These are phyloP conservation scores for Phrynocephalus versicolor DNA, from an alignment of 2,113 vertebrate species.

Conservation along the genomic window DNA sequence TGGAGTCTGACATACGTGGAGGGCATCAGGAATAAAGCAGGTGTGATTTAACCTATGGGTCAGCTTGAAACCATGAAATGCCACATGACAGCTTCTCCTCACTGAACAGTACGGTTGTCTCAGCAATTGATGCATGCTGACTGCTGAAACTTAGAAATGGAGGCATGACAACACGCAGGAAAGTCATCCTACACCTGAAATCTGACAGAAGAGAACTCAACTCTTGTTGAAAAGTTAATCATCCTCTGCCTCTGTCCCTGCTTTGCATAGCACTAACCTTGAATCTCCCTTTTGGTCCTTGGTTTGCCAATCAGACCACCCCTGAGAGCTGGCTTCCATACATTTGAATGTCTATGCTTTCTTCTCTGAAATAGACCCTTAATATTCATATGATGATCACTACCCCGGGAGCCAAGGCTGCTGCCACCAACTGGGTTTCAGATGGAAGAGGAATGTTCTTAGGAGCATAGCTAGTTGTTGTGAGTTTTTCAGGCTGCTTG, in stretches of 20 bases:
- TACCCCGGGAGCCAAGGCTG: background rate
- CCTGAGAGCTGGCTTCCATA: background rate
- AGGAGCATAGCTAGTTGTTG: too few species aligned
- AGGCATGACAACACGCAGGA: background rate
- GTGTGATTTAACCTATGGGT: too few species aligned
- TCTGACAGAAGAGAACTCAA: background rate
- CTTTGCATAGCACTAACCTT: background rate
- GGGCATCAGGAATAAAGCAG: too few species aligned
- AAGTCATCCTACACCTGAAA: background rate
- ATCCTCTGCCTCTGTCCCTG: background rate
- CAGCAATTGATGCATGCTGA: background rate
- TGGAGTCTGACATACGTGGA: background rate
- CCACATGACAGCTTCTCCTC: too few species aligned
- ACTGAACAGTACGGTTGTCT: too few species aligned
- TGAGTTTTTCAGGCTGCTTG: too few species aligned
- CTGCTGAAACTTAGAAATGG: background rate
- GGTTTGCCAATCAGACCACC: too few species aligned
- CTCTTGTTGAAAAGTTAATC: accelerated
- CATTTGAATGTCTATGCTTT: background rate
- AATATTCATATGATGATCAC: background rate
- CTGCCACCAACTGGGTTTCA: background rate
- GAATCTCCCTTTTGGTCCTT: too few species aligned
- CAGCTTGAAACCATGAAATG: too few species aligned
- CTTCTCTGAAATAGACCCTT: background rate
- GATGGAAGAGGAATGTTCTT: background rate